These are phyloP conservation scores for Numenius arquata DNA, from an alignment of 2,113 vertebrate species.

Conservation along the genomic window DNA sequence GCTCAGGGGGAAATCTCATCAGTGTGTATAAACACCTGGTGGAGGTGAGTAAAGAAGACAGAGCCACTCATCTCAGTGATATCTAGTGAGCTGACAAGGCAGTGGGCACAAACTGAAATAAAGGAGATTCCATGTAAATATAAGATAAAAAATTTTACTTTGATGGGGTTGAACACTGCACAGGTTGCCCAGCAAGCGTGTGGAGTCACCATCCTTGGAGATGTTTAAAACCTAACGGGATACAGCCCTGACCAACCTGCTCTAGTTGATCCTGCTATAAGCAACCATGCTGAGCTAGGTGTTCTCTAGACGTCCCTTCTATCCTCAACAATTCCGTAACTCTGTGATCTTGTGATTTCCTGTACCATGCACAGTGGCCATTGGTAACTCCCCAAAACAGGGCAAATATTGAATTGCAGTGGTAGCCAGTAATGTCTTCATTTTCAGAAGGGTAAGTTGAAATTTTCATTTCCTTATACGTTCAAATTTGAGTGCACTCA, in stretches of 20 bases:
- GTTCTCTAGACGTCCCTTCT: not conserved
- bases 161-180: not conserved
- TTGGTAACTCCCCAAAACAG: not conserved
- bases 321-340: not conserved
- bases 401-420: not conserved
- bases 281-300: accelerated
- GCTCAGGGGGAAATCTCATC: not conserved
- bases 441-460: not conserved
- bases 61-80: not conserved
- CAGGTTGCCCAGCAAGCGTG: not conserved
- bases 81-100: not conserved
- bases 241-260: not conserved
- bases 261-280: not conserved
- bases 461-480: not conserved
- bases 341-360: not conserved
- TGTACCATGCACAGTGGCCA: not conserved
- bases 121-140: not conserved
- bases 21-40: not conserved
- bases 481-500: not conserved
- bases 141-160: not conserved
- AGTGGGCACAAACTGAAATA: not conserved
- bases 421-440: not conserved
- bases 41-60: not conserved
- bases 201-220: not conserved
- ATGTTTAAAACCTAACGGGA: not conserved